Percentiles rank a stretch among this genome's conserved stretches.
Conservation (phyloP, 2,797 vertebrate species). For the Clarias pachynema region DNA sequence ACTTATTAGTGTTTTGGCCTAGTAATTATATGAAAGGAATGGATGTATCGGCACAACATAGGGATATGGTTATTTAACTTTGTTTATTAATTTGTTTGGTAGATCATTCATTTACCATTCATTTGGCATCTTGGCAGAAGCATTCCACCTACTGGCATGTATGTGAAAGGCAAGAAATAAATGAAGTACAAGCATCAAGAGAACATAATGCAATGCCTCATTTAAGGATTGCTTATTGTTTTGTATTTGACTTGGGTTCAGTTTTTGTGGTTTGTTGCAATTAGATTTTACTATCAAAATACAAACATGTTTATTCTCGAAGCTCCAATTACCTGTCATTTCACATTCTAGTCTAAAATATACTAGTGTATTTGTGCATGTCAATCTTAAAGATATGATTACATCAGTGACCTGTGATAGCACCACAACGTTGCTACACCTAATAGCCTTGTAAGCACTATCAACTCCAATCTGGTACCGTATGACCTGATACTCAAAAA, state of each 20-base stretch:
- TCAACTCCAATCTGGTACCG: neutral
- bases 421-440: neutral
- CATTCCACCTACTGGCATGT: neutral
- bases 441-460: neutral
- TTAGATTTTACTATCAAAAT: neutral
- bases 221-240: neutral
- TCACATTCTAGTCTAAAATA: neutral
- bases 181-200: neutral
- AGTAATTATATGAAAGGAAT: neutral
- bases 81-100: neutral
- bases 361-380: neutral
- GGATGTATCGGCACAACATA: neutral
- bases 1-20: neutral
- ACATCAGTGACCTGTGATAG: neutral
- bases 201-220: neutral
- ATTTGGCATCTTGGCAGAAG: neutral
- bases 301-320: neutral
- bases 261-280: neutral
- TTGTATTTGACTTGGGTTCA: neutral
- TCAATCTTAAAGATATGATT: neutral
- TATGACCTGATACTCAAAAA: neutral
- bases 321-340: neutral
- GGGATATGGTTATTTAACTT: neutral
- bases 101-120: neutral
- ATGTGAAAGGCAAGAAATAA: neutral